These are phyloP conservation scores for Echinops telfairi DNA, from an alignment of 2,113 vertebrate species.

Conservation along the genomic window DNA sequence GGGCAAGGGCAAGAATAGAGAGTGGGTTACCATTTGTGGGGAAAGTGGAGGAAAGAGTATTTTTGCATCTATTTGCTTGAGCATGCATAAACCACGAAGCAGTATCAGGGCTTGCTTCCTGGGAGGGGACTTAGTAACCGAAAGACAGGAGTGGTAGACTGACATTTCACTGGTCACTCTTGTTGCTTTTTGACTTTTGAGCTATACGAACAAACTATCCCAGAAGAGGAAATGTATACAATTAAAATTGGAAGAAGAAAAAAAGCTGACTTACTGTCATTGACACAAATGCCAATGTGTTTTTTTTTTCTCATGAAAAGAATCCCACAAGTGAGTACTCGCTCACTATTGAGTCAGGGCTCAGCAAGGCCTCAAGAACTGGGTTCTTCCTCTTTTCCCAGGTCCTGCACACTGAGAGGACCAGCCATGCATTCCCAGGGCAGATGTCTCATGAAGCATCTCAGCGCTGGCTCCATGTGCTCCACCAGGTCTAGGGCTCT, in stretches of 20 bases:
- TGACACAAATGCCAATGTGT: not conserved
- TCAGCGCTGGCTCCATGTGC: too few species aligned
- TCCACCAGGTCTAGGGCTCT: too few species aligned
- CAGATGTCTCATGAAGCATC: not conserved
- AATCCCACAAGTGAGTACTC: not conserved
- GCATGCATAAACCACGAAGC: not conserved
- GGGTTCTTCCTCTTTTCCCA: not conserved
- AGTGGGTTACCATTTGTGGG: not conserved
- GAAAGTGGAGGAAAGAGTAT: not conserved
- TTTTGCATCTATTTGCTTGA: not conserved
- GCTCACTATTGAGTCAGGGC: not conserved
- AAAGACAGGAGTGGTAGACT: not conserved
- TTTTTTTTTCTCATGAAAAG: not conserved
- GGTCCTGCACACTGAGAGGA: not conserved
- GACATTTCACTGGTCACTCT: conserved; percentile 9
- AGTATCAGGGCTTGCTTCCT: not conserved
- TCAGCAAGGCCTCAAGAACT: not conserved
- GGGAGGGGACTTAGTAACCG: not conserved
- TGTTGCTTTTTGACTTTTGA: conserved; percentile 39
- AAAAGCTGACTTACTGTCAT: not conserved
- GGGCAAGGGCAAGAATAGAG: not conserved
- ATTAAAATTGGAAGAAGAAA: conserved; percentile 6
- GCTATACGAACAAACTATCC: not conserved
- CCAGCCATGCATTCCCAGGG: not conserved
- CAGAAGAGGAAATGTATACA: conserved; percentile 11